Conservation (phyloP, 2,888 invertebrate genomes). For the Patella ulyssiponensis region DNA sequence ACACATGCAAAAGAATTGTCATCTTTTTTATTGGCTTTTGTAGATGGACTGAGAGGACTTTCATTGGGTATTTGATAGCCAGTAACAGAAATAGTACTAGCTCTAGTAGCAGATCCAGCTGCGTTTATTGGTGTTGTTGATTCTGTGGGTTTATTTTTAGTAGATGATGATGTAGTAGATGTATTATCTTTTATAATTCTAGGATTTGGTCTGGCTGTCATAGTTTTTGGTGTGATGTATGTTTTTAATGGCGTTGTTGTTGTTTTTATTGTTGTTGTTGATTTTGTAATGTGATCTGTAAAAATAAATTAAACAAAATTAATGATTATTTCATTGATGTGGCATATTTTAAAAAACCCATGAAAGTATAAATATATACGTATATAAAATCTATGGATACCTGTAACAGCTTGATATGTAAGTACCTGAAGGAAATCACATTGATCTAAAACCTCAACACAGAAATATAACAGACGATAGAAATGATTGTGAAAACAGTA, state of each 20-base stretch:
- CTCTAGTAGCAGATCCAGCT: neutral
- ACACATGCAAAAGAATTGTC: constrained; percentile 1
- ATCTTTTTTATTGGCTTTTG: neutral
- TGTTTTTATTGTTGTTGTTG: constrained; percentile 12
- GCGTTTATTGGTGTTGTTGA: neutral
- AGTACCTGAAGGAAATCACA: too few species aligned
- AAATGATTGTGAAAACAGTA: too few species aligned
- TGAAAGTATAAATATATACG: too few species aligned
- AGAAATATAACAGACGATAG: too few species aligned
- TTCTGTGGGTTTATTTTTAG: neutral
- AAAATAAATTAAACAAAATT: too few species aligned
- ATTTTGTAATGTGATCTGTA: neutral
- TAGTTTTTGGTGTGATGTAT: constrained; percentile 5
- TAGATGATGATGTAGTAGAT: neutral
- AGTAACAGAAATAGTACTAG: neutral
- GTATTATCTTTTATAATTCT: neutral
- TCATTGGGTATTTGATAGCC: neutral
- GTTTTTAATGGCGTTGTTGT: constrained; percentile 13
- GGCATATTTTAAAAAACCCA: too few species aligned
- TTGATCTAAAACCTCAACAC: too few species aligned
- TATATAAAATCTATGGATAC: too few species aligned
- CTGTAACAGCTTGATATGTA: too few species aligned
- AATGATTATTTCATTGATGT: too few species aligned
- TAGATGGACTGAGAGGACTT: neutral
- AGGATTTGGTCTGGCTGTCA: neutral